phyloP scores from a whole-genome alignment of 2,797 vertebrate genomes.

The Synanceia verrucosa region DNA sequence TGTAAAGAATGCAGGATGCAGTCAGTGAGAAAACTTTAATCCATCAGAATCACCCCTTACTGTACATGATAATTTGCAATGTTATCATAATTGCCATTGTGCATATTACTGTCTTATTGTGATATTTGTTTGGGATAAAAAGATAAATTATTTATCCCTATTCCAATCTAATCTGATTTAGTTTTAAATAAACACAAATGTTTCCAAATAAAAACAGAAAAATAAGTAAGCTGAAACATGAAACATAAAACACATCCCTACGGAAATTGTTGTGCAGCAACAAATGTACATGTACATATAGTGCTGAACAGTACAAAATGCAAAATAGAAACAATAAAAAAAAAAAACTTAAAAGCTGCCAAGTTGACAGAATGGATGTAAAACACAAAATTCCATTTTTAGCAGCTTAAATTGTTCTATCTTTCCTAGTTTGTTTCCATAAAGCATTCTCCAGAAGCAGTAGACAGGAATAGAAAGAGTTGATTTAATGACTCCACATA shows the following conservation, averaged over 20 bases:
- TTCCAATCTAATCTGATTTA: no score
- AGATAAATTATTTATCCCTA: no score
- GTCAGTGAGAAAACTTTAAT: not conserved
- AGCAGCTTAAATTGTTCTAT: not conserved
- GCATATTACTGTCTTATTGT: not conserved
- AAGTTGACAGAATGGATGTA: not conserved
- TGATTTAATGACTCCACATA: not conserved
- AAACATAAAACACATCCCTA: no score
- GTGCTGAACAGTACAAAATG: no score
- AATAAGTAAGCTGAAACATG: no score
- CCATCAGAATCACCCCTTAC: not conserved
- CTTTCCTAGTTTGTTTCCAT: not conserved
- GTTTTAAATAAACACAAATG: no score
- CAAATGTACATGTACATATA: no score
- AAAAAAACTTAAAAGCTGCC: no score
- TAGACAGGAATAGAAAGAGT: not conserved
- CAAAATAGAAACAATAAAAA: no score
- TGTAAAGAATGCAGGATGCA: constrained; percentile 11
- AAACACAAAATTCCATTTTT: not conserved
- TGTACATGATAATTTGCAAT: not conserved
- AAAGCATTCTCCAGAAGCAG: not conserved
- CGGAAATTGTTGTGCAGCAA: no score
- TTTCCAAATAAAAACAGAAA: no score
- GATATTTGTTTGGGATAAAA: not conserved
- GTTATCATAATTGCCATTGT: not conserved